Conservation (phyloP, 2,888 invertebrate genomes). For the Ophioninae sp. region DNA sequence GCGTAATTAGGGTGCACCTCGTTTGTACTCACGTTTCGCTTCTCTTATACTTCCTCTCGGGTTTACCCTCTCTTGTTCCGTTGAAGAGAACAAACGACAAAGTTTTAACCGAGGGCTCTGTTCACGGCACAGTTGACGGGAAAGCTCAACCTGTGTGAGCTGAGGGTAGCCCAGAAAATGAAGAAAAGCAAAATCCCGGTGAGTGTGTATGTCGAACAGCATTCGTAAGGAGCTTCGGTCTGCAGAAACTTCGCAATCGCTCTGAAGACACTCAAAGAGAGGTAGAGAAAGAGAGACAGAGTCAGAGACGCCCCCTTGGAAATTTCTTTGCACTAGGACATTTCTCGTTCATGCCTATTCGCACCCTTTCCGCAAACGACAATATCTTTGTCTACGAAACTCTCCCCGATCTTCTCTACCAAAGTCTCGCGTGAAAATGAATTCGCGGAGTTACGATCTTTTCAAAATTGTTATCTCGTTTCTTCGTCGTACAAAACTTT, state of each 20-base stretch:
- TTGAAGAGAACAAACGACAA: slow-evolving; percentile 64
- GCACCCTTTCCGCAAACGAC: slow-evolving; percentile 26
- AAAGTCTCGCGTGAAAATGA: slow-evolving; percentile 46
- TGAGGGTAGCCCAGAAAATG: slow-evolving; percentile 51
- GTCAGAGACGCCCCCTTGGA: neutral
- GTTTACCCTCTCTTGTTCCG: slow-evolving; percentile 22
- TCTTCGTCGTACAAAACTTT: neutral
- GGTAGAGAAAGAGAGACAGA: neutral
- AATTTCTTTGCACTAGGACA: slow-evolving; percentile 31
- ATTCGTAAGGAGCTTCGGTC: slow-evolving; percentile 41
- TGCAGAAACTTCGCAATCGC: slow-evolving; percentile 52
- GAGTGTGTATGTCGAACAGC: slow-evolving; percentile 33
- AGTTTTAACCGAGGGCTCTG: slow-evolving; percentile 65
- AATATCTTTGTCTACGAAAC: slow-evolving; percentile 19
- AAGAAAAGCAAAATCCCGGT: slow-evolving; percentile 27
- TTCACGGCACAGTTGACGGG: slow-evolving; percentile 21
- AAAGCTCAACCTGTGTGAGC: slow-evolving; percentile 29
- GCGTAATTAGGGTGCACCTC: slow-evolving; percentile 66
- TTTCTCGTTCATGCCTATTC: slow-evolving; percentile 49
- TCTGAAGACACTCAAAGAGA: slow-evolving; percentile 29
- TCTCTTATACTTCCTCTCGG: slow-evolving; percentile 1
- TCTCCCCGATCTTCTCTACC: neutral
- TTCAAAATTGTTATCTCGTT: neutral
- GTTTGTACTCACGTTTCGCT: slow-evolving; percentile 42
- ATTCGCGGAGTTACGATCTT: slow-evolving; percentile 19